These are phyloP conservation scores for Scatophagus argus DNA, from an alignment of 2,113 vertebrate genomes.

Conservation along the genomic window DNA sequence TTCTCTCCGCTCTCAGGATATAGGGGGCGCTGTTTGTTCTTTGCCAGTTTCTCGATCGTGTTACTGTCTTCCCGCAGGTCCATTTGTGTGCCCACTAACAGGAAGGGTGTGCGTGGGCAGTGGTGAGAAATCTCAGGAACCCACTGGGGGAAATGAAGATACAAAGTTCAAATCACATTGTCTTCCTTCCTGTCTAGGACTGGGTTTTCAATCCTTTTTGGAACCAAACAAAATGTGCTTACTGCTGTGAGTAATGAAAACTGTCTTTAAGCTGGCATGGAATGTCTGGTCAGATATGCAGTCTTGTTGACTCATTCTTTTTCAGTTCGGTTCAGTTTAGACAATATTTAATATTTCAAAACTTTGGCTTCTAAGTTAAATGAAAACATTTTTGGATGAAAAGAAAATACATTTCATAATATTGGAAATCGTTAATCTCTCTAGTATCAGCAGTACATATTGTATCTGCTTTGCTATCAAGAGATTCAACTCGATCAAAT, in stretches of 20 bases:
- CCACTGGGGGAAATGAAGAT: constrained; percentile 84
- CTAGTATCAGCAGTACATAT: background rate
- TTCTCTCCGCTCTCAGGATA: constrained; percentile 94
- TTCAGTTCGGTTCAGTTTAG: background rate
- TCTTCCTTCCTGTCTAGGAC: background rate
- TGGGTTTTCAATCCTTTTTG: background rate
- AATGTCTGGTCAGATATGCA: background rate
- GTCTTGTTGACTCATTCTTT: background rate
- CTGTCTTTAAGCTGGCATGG: background rate
- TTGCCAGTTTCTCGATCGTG: constrained; percentile 97
- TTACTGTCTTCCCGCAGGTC: constrained; percentile 96
- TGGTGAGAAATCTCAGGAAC: constrained; percentile 99
- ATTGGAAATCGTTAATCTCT: background rate
- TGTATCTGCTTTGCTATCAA: background rate
- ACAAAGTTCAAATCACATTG: background rate
- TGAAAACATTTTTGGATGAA: background rate
- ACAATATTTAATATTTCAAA: background rate
- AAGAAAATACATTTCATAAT: constrained; percentile 5
- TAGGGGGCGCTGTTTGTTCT: constrained; percentile 98
- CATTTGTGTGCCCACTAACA: constrained; percentile 97
- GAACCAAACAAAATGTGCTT: background rate
- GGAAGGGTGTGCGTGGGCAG: constrained; percentile 97
- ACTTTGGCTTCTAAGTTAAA: background rate
- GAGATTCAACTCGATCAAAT: background rate
- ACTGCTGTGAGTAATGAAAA: background rate